These are phyloP conservation scores for Nasonovia ribisnigri DNA, from an alignment of 2,888 invertebrate genomes.

Conservation along the genomic window DNA sequence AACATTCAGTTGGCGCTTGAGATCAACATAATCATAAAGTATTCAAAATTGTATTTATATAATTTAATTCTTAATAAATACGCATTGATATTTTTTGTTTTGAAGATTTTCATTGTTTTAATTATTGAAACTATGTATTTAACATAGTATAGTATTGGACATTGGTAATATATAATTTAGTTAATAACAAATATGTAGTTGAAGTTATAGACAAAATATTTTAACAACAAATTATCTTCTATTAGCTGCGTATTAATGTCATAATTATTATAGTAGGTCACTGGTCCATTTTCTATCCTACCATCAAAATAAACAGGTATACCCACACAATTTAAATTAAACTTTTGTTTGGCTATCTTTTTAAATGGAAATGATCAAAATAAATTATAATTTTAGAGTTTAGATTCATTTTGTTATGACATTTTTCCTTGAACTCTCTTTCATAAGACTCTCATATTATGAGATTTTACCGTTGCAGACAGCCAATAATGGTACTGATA, in stretches of 20 bases:
- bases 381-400: neutral
- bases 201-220: neutral
- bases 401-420: slow-evolving; percentile 28
- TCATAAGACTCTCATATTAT: neutral
- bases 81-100: neutral
- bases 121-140: neutral
- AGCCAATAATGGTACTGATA: neutral
- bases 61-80: neutral
- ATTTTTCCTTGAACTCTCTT: slow-evolving; percentile 46
- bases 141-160: neutral
- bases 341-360: slow-evolving; percentile 29
- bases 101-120: neutral
- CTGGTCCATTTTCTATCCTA: neutral
- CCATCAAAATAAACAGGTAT: neutral
- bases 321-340: neutral
- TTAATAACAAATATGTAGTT: neutral
- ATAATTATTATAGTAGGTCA: neutral
- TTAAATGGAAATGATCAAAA: neutral
- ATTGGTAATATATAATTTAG: neutral
- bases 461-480: neutral
- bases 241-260: neutral
- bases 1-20: neutral
- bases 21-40: neutral
- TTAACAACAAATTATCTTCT: neutral
- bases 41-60: neutral